Evolutionary conservation across 2,113 vertebrate genomes (phyloP), one percentile per base, ranked within the genome.

Genomic region (Trachemys scripta): DNA sequence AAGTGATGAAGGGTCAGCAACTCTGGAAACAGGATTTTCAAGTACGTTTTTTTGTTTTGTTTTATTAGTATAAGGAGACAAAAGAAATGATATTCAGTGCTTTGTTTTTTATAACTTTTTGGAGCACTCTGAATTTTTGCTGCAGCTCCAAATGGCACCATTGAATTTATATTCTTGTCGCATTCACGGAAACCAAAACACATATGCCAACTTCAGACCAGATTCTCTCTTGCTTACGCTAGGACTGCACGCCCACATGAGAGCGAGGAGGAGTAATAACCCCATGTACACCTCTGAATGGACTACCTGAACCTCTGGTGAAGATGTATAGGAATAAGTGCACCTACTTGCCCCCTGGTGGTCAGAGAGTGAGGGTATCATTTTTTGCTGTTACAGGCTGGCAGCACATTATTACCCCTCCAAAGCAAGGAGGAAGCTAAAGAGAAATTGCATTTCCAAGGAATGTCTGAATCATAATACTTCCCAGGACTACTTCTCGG

Each of bases 401-500:
- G 29, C 29, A 65, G 31, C 31, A 35, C 10, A 81, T 45, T n/a
- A 49, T 81, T 88, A 82, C 14, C 22, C 38, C 20, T 53, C 86
- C 82, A 91, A 93, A 95, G 35, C 54, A 89, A 92, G 76, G 56
- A 93, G 53, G n/a, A 89, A 38, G 42, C 81, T 24, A 1, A n/a
- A 69, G 86, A 87, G 92, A 95, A 94, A 80, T 89, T 69, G n/a
- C 75, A 65, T 90, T 51, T 76, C 8, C 82, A 95, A n/a, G 38
- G 79, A 75, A 65, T 83, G 54, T 76, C 84, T 87, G 90, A 94
- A 80, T 93, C 84, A 69, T n/a, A 17, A 85, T 51, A 29, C 50
- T 94, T 96, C 91, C 96, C 90, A 86, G 80, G 88, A 89, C 84
- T 29, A 85, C 85, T 93, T 42, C 8, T 78, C 87, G 90, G 42